Base-by-base conservation (phyloP, 1,140 invertebrate genomes). In the Leptopilina boulardi region DNA sequence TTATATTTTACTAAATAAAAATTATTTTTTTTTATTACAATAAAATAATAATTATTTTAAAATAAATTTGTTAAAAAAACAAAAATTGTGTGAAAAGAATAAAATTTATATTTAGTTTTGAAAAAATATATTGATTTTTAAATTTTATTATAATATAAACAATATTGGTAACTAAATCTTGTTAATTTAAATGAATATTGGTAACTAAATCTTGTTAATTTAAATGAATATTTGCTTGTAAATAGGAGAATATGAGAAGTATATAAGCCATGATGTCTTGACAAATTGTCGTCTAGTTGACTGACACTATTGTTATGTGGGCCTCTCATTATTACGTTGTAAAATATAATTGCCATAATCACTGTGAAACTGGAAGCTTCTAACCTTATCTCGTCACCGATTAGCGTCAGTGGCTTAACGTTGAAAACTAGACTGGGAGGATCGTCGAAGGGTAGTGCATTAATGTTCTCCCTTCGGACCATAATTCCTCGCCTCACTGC, bases 401-500 rank as follows among this genome's bases (percentile, higher is more conserved):
- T 80, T 80, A 80, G 73, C 74, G 75, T 80, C 79, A 77, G 71
- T 73, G 42, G 47, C 21, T 47, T 30, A 73, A 51, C 42, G 42
- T 4, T 51, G 44, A 11, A 73, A 73, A 26, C 23, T 51, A 30
- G 26, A 30, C 71, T 18, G 11, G 15, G 21, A 71, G 47, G 47
- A 47, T 73, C 44, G 42, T 47, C 71, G 42, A 47, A 73, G 71
- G 71, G 71, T n/a, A 51, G 47, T 47, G 47, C 47, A 47, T 51
- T 73, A 51, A 47, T 73, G 71, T 30, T 73, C 78, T 47, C 47
- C 70, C 71, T 71, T 59, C 59, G 75, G 70, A 70, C 76, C 79
- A 80, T 80, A 80, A 80, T 80, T 80, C 78, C 79, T 80, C 78
- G 79, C 77, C 73, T 76, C 51, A 73, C 72, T 77, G 79, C 70